Evolutionary conservation across 2,113 vertebrate genomes (phyloP).

Genomic region (Catagonus wagneri): DNA sequence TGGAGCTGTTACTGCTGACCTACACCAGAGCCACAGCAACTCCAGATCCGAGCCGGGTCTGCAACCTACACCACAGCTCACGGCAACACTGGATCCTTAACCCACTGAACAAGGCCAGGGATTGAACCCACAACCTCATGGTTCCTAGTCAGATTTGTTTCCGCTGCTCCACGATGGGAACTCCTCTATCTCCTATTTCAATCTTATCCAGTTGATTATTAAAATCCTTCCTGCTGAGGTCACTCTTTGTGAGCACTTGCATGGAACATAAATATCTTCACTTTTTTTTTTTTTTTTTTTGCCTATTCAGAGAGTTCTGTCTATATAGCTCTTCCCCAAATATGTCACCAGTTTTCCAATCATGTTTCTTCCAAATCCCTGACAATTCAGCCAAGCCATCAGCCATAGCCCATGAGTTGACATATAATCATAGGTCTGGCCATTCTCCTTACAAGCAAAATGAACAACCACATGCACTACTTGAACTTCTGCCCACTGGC

Average conservation of each 20-base stretch:
- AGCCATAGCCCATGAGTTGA: background rate
- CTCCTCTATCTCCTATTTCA: too few relatives aligned
- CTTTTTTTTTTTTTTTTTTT: background rate
- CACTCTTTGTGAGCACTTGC: background rate
- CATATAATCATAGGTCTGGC: background rate
- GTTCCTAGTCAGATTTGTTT: too few relatives aligned
- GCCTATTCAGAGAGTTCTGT: background rate
- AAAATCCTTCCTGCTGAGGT: background rate
- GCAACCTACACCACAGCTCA: too few relatives aligned
- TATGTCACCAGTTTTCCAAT: background rate
- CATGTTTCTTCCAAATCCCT: background rate
- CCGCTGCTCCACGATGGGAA: too few relatives aligned
- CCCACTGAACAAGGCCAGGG: too few relatives aligned
- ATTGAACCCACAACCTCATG: too few relatives aligned
- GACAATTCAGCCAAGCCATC: background rate
- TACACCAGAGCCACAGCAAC: too few relatives aligned
- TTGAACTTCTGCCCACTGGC: background rate
- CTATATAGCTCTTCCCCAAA: slow-evolving; percentile 10
- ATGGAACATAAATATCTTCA: background rate
- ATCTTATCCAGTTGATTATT: background rate
- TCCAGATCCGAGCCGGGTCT: too few relatives aligned
- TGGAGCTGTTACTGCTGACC: too few relatives aligned
- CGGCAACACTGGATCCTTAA: too few relatives aligned
- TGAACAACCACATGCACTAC: background rate
- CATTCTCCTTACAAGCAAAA: background rate